phyloP scores from a whole-genome alignment of 2,113 vertebrate species.

The Hylia prasina region DNA sequence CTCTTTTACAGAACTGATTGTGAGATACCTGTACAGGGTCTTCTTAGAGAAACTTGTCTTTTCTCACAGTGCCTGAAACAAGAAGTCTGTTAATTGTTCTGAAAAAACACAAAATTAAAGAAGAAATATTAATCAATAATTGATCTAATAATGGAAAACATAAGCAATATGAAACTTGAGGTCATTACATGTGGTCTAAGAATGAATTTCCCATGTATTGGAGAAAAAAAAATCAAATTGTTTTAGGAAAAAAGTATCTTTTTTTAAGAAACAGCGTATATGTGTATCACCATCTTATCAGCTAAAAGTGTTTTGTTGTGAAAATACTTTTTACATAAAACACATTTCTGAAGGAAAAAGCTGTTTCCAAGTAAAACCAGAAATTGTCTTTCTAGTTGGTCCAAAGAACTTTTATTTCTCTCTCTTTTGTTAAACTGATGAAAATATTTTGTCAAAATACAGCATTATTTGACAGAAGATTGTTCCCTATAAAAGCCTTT shows the following conservation, averaged over 20 bases:
- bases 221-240: neutral
- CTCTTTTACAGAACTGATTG: neutral
- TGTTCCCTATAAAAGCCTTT: neutral
- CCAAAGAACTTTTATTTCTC: neutral
- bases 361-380: neutral
- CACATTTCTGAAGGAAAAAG: neutral
- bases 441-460: neutral
- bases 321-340: neutral
- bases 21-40: neutral
- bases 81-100: neutral
- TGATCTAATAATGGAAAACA: neutral
- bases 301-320: neutral
- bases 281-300: neutral
- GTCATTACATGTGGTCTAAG: neutral
- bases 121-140: neutral
- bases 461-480: neutral
- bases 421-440: neutral
- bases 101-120: neutral
- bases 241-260: neutral
- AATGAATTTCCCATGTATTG: neutral
- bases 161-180: neutral
- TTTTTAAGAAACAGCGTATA: neutral
- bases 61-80: neutral
- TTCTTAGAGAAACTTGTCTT: neutral
- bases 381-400: neutral